These are phyloP conservation scores for Perca fluviatilis DNA, from an alignment of 2,113 vertebrate genomes.

Conservation along the genomic window DNA sequence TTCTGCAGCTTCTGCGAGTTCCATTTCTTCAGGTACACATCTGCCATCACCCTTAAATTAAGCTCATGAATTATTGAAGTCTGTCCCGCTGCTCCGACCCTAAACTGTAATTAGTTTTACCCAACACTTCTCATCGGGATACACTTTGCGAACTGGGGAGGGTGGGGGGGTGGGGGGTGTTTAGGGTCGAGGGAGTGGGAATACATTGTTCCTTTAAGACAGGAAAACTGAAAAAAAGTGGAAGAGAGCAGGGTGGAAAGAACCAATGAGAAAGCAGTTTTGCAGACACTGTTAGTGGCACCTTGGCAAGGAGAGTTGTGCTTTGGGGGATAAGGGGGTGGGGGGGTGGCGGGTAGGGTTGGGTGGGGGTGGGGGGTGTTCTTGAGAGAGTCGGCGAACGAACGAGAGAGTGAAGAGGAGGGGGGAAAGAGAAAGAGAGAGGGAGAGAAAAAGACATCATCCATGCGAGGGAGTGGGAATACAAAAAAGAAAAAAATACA, in stretches of 20 bases:
- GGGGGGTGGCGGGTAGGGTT: background rate
- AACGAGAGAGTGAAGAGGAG: constrained; percentile 13
- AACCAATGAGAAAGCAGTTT: constrained; percentile 58
- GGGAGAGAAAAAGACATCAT: constrained; percentile 39
- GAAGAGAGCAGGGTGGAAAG: constrained; percentile 48
- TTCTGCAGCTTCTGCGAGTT: constrained; percentile 28
- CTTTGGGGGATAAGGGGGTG: constrained; percentile 18
- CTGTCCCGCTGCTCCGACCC: constrained; percentile 59
- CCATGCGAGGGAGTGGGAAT: constrained; percentile 22
- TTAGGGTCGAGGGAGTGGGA: background rate
- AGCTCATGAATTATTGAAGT: constrained; percentile 80
- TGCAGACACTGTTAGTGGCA: constrained; percentile 59
- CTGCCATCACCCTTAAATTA: constrained; percentile 55
- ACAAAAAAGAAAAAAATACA: background rate
- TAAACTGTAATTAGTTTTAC: constrained; percentile 77
- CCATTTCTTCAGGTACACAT: constrained; percentile 50
- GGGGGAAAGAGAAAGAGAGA: background rate
- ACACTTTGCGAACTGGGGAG: constrained; percentile 39
- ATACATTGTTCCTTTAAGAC: constrained; percentile 68
- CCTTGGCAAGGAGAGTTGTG: constrained; percentile 46
- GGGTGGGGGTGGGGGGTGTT: background rate
- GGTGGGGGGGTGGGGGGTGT: background rate
- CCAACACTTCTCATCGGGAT: constrained; percentile 56
- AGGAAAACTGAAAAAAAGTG: constrained; percentile 43
- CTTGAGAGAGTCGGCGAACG: constrained; percentile 5